Evolutionary conservation across 1,140 invertebrate species (phyloP).

Genomic region (honey bee (Apis mellifera)): DNA sequence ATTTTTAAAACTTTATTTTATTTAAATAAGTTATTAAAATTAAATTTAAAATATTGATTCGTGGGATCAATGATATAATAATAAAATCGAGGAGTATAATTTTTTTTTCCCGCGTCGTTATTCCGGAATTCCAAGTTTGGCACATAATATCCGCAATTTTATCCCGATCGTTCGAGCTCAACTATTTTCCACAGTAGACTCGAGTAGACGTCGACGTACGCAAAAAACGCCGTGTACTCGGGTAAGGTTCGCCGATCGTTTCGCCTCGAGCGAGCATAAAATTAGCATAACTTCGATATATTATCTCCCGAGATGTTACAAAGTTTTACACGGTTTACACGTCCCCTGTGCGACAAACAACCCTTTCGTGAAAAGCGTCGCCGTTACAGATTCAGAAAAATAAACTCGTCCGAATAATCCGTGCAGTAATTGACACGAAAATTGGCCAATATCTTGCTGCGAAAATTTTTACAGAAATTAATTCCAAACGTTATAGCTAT

Average conservation of each 20-base stretch:
- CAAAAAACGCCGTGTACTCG: conserved; percentile 62
- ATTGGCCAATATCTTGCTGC: neutral
- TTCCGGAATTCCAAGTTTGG: conserved; percentile 54
- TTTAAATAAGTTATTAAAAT: too few species aligned
- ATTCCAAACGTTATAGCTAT: too few species aligned
- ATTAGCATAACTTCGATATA: conserved; percentile 76
- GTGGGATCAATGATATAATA: too few species aligned
- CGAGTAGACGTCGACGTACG: conserved; percentile 31
- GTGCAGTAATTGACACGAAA: conserved; percentile 32
- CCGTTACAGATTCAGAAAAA: conserved; percentile 36
- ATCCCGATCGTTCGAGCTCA: neutral
- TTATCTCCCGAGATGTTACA: conserved; percentile 52
- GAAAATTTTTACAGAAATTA: too few species aligned
- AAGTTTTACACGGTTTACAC: conserved; percentile 38
- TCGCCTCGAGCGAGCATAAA: conserved; percentile 65
- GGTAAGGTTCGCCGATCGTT: conserved; percentile 60
- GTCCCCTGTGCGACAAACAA: conserved; percentile 18
- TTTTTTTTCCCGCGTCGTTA: neutral
- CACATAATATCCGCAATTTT: conserved; percentile 55
- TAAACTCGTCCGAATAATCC: conserved; percentile 30
- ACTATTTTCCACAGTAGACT: conserved; percentile 26
- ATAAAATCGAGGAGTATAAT: too few species aligned
- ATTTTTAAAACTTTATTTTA: too few species aligned
- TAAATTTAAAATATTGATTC: too few species aligned
- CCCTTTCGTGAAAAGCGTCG: neutral